Conservation (phyloP, 2,797 vertebrate genomes). For the Mormyrus proboscirostris region DNA sequence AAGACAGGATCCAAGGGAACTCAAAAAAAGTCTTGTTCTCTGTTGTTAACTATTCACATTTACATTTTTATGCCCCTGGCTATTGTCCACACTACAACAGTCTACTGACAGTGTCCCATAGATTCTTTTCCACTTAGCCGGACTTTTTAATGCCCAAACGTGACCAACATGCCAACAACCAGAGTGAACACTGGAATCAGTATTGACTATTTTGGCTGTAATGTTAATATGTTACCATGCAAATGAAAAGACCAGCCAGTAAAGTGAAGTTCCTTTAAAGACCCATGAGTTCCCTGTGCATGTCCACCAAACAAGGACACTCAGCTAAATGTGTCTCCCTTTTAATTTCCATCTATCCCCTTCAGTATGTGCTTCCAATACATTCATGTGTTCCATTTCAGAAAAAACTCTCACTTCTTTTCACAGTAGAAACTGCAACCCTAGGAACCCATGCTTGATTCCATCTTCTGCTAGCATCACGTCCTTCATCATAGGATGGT, state of each 20-base stretch:
- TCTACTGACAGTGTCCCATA: neutral
- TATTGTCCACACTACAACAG: neutral
- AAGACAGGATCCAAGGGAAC: neutral
- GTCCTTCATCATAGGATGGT: neutral
- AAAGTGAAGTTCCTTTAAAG: neutral
- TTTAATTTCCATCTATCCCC: neutral
- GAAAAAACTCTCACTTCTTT: neutral
- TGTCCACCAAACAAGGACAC: neutral
- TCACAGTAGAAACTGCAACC: neutral
- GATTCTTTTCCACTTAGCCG: neutral
- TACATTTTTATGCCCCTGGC: constrained; percentile 19
- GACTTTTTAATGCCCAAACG: neutral
- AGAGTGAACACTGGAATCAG: neutral
- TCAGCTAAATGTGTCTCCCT: neutral
- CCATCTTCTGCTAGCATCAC: neutral
- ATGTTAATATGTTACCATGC: neutral
- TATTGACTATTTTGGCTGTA: neutral
- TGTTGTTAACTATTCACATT: constrained; percentile 15
- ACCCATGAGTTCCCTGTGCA: neutral
- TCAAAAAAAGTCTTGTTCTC: constrained; percentile 12
- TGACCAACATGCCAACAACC: neutral
- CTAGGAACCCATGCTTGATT: neutral
- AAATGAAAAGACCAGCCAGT: neutral
- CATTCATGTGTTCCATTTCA: neutral
- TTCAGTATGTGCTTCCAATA: neutral